Conservation (phyloP, 2,888 invertebrate genomes). For the Lycophotia porphyrea region DNA sequence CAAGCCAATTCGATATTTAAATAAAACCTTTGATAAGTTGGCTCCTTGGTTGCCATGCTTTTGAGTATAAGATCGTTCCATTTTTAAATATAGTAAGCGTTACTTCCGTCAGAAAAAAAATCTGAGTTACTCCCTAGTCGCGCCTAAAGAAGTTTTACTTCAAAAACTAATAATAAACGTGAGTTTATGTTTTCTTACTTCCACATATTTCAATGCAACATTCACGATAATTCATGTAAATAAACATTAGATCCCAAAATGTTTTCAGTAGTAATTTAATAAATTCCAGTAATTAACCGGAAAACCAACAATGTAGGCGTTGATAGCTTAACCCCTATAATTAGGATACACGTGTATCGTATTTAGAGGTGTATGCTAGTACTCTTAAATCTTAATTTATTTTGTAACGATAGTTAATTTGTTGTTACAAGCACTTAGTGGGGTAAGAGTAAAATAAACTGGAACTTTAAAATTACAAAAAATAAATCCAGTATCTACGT, state of each 20-base stretch:
- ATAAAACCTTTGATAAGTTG: no score
- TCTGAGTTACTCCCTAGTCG: no score
- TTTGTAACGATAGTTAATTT: constrained; percentile 11
- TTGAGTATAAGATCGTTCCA: no score
- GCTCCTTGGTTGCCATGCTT: no score
- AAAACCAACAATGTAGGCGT: constrained; percentile 11
- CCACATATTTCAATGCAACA: background rate
- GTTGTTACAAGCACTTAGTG: background rate
- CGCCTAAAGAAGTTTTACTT: no score
- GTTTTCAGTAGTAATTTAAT: constrained; percentile 1
- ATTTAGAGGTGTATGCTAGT: background rate
- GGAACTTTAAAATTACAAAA: no score
- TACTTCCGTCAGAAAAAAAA: no score
- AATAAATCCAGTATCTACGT: no score
- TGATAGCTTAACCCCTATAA: constrained; percentile 3
- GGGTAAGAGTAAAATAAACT: background rate
- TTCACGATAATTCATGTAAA: background rate
- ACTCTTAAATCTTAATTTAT: constrained; percentile 5
- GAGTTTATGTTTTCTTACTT: background rate
- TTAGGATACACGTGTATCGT: constrained; percentile 9
- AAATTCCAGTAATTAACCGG: constrained; percentile 4
- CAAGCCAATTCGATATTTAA: no score
- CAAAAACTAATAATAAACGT: no score
- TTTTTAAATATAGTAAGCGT: no score
- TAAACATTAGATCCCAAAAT: constrained; percentile 7